Evolutionary conservation across 2,113 vertebrate species (phyloP), one percentile per base, ranked within the genome.

Genomic region (Dicentrarchus labrax): DNA sequence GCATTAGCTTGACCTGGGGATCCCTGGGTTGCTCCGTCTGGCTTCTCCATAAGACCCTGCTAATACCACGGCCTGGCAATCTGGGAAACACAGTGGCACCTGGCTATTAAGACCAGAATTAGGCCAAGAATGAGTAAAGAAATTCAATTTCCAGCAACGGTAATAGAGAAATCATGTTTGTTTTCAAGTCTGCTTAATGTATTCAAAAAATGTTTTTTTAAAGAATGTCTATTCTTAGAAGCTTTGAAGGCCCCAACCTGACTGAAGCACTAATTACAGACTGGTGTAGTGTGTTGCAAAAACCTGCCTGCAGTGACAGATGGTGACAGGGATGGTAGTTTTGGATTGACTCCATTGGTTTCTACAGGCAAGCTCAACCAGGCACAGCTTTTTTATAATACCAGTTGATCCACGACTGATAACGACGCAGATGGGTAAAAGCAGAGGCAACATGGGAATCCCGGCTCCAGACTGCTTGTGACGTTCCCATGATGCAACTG

Each of bases 1-100:
- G 86, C 57, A 84, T 91, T 83, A 92, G 84, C 61, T 54, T 80
- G 85, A 92, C 84, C 86, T 62, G 76, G 51, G 91, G 87, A 92
- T 64, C 86, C 83, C 80, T 17, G 82, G 65, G 80, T 77, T 82
- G 68, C 86, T 87, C 89, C 90, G 72, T 89, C 89, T 92, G 91
- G 76, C 77, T 38, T 78, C 87, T 75, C 50, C 43, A 45, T 93
- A 92, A 93, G 74, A 90, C 74, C 69, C 38, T 77, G 77, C 78
- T 93, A 89, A 92, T 91, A 78, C 86, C 86, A 60, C 72, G 11
- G 84, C 78, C 54, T 36, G 9, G 15, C 72, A 84, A 66, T 67
- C 89, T 85, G 82, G 45, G 51, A 76, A 54, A 66, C 48, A 76
- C 61, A 64, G 38, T 38, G 12, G 50, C 64, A 69, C 54, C 57